phyloP scores from a whole-genome alignment of 1,140 invertebrate species.

The Pinna nobilis region DNA sequence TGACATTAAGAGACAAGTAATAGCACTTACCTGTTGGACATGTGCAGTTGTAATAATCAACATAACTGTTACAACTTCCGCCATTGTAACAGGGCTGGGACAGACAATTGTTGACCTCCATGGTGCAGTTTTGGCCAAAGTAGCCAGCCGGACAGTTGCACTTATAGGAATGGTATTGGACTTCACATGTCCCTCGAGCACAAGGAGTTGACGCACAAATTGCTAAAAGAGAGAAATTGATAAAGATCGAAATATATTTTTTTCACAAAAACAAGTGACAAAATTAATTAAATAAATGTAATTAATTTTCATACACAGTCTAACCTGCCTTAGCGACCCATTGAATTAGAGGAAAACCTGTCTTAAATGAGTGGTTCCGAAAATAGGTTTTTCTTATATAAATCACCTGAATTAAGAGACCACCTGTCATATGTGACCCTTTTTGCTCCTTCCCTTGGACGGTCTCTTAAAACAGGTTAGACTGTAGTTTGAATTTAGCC shows the following conservation, averaged over 20 bases:
- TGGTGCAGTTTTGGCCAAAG: conserved; percentile 84
- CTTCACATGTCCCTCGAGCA: conserved; percentile 37
- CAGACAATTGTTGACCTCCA: conserved; percentile 40
- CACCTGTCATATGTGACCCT: too few relatives aligned
- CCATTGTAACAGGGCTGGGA: conserved; percentile 55
- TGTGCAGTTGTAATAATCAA: conserved; percentile 78
- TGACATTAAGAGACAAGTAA: background rate
- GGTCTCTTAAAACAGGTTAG: too few relatives aligned
- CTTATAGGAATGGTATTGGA: background rate
- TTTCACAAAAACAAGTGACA: background rate
- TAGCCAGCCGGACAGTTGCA: conserved; percentile 74
- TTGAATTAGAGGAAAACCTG: too few relatives aligned
- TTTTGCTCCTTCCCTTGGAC: too few relatives aligned
- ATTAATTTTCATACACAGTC: background rate
- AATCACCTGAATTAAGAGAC: too few relatives aligned
- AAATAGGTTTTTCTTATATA: too few relatives aligned
- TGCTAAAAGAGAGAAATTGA: background rate
- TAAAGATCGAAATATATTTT: background rate
- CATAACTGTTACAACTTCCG: conserved; percentile 87
- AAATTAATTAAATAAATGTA: background rate
- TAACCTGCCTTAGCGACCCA: too few relatives aligned
- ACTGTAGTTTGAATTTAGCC: too few relatives aligned
- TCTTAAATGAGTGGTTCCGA: too few relatives aligned
- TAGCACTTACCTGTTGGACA: conserved; percentile 78
- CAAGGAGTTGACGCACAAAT: conserved; percentile 21